Evolutionary conservation across 2,113 vertebrate species (phyloP).

Genomic region (Zeus faber): DNA sequence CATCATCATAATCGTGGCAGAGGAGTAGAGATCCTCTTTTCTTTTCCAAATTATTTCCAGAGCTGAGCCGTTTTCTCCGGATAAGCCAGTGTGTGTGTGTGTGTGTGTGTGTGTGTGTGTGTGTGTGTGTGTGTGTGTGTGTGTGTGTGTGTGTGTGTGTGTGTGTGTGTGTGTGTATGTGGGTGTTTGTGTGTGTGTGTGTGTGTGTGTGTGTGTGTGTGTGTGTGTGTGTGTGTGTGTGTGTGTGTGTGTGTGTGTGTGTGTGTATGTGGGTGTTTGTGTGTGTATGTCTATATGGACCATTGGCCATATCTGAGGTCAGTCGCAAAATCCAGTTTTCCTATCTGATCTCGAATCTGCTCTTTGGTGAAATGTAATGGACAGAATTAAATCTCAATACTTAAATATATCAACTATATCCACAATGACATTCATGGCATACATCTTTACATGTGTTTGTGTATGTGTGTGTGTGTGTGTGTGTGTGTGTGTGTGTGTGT

Average conservation of each 20-base stretch:
- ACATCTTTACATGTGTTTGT: neutral
- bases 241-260: slow-evolving; percentile 16
- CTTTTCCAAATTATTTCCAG: slow-evolving; percentile 56
- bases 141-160: neutral
- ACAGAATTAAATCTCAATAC: too few relatives aligned
- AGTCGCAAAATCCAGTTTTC: too few relatives aligned
- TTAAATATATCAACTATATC: too few relatives aligned
- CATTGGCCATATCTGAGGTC: too few relatives aligned
- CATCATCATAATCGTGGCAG: slow-evolving; percentile 13
- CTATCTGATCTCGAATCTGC: too few relatives aligned
- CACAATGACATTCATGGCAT: too few relatives aligned
- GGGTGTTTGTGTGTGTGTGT: neutral
- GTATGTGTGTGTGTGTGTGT: slow-evolving; percentile 4
- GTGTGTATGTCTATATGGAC: neutral
- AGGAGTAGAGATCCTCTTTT: slow-evolving; percentile 30
- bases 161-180: slow-evolving; percentile 4
- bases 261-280: slow-evolving; percentile 1
- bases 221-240: slow-evolving; percentile 20
- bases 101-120: slow-evolving; percentile 2
- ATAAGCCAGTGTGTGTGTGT: slow-evolving; percentile 25
- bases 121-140: neutral
- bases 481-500: neutral
- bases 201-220: slow-evolving; percentile 2
- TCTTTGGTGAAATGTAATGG: too few relatives aligned
- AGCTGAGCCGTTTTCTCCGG: slow-evolving; percentile 50